Evolutionary conservation across 2,113 vertebrate species (phyloP).

Genomic region (Brachyistius frenatus): DNA sequence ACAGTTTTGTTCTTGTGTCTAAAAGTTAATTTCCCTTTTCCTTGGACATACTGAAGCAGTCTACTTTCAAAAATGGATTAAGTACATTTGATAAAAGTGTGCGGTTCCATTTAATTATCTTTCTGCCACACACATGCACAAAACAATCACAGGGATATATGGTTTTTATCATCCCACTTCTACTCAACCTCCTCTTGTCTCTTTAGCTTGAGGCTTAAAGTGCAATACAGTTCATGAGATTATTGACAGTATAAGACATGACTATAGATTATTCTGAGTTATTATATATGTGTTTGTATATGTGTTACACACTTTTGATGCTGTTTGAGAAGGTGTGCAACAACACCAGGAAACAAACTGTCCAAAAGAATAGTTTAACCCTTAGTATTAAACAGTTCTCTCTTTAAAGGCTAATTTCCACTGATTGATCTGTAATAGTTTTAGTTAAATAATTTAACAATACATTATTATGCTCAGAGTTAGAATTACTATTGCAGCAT

Average conservation of each 20-base stretch:
- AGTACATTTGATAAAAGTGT: constrained; percentile 7
- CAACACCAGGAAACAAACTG: not conserved
- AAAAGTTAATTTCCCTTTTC: not conserved
- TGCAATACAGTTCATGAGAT: constrained; percentile 18
- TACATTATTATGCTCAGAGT: not conserved
- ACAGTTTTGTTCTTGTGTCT: not conserved
- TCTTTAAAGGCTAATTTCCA: not conserved
- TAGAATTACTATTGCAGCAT: not conserved
- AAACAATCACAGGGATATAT: constrained; percentile 18
- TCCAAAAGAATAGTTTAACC: not conserved
- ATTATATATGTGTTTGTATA: constrained; percentile 12
- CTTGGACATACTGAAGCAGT: not conserved
- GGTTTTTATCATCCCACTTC: constrained; percentile 8
- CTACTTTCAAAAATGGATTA: not conserved
- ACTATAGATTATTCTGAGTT: constrained; percentile 15
- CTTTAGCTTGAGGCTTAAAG: constrained; percentile 26
- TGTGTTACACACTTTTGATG: not conserved
- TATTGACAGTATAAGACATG: constrained; percentile 22
- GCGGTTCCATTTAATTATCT: constrained; percentile 17
- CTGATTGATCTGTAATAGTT: not conserved
- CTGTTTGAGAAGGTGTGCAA: not conserved
- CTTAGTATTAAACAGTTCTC: not conserved
- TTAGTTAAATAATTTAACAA: not conserved
- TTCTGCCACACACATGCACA: constrained; percentile 23
- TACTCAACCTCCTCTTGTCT: not conserved